Base-by-base conservation (phyloP, 2,888 invertebrate species). In the Clostera curtula region DNA sequence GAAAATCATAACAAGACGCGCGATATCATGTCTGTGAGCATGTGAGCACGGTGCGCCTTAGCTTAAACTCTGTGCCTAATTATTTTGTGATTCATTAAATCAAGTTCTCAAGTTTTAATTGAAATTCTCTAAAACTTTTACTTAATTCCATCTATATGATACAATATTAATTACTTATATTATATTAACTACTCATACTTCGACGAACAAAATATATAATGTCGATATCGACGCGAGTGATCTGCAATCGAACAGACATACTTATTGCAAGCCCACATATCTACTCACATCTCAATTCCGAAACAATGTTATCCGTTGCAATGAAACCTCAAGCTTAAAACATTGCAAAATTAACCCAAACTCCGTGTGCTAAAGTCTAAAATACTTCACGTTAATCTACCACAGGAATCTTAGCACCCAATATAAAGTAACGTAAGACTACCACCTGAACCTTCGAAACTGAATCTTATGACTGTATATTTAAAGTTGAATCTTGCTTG, bases 221-320 rank as follows among this genome's bases (percentile, higher is more conserved):
- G 13, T 13, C 13, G 9, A 22, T 24, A 26, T 35, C 25, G 18
- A 27, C 36, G 29, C 28, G 28, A 15, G 12, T 35, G 43, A 56
- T 58, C 43, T 29, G 8, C 27, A 26, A 49, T 49, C 42, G 27
- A 37, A 26, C 34, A 54, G 53, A 64, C 64, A 65, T 51, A 61
- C 63, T 68, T 67, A 69, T 67, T 66, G 63, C 43, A 53, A 58
- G 48, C 52, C 44, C 49, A 50, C 65, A 68, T 67, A 65, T 57
- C 39, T 7, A 7, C 29, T 57, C 68, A 71, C 72, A 75, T 75
- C 76, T 76, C 68, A 72, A 77, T 76, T 66, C 58, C 50, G 54
- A 69, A 60, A 75, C 76, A 77, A 72, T 75, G 60, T 59, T 66
- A 73, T 73, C 72, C 49, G 39, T 40, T 49, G 42, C 55, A 54